Evolutionary conservation across 2,797 vertebrate species (phyloP).

Genomic region (Molossus alvarezi): DNA sequence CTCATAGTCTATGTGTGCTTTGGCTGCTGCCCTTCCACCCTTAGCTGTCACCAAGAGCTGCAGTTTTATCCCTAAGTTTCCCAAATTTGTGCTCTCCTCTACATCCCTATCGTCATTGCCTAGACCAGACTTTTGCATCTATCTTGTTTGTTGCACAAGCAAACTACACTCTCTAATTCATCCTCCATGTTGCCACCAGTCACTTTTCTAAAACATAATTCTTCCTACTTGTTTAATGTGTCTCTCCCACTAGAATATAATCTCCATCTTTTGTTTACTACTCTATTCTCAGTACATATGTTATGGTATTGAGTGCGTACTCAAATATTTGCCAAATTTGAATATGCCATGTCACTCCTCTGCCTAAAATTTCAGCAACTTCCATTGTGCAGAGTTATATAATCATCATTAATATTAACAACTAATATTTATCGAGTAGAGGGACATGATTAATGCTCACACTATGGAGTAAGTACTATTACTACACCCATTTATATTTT

Average conservation of each 20-base stretch:
- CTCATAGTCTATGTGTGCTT: not conserved
- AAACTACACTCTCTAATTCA: not conserved
- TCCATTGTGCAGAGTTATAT: not conserved
- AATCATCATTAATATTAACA: constrained; percentile 6
- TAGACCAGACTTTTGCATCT: not conserved
- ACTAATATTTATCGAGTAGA: not conserved
- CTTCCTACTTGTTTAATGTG: not conserved
- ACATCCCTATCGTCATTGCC: not conserved
- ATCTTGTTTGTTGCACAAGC: not conserved
- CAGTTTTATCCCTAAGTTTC: not conserved
- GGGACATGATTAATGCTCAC: not conserved
- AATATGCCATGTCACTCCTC: not conserved
- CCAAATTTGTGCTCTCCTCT: not conserved
- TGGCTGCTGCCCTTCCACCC: not conserved
- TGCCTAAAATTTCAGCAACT: not conserved
- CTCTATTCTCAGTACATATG: not conserved
- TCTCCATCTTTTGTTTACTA: not conserved
- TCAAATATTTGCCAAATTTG: not conserved
- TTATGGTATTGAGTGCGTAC: not conserved
- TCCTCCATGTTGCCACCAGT: not conserved
- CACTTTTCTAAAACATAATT: not conserved
- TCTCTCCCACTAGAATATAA: not conserved
- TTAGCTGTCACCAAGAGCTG: not conserved
- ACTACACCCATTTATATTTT: not conserved
- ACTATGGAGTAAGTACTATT: not conserved